phyloP scores from a whole-genome alignment of 2,113 vertebrate species.

The Bubo scandiacus region DNA sequence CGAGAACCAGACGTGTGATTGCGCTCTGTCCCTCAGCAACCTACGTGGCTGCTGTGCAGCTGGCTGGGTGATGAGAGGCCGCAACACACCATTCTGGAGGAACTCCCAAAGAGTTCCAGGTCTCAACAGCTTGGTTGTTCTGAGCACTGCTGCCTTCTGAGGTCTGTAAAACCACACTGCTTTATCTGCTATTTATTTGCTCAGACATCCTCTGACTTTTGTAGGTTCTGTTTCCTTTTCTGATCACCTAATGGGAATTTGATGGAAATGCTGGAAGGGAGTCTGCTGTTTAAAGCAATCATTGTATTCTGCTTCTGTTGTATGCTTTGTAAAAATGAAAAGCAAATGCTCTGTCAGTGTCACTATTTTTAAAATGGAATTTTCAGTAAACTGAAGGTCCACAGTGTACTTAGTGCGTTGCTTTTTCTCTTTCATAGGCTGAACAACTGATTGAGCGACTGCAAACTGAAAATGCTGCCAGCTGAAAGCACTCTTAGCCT shows the following conservation, averaged over 20 bases:
- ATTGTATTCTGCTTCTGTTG: neutral
- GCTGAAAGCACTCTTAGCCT: conserved; percentile 28
- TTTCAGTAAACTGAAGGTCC: neutral
- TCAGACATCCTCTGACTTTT: neutral
- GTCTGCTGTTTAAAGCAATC: neutral
- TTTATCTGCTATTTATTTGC: neutral
- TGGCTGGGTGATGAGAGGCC: neutral
- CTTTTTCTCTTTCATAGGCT: conserved; percentile 67
- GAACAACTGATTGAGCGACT: conserved; percentile 83
- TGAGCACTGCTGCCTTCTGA: neutral
- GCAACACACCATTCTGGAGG: accelerated
- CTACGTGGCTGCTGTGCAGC: accelerated
- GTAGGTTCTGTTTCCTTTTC: neutral
- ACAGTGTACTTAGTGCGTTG: neutral
- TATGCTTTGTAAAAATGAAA: neutral
- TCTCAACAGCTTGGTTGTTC: neutral
- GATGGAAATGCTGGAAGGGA: neutral
- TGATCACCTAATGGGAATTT: neutral
- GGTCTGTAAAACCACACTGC: neutral
- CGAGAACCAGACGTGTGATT: accelerated
- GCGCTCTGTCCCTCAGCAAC: neutral
- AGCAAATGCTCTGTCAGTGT: neutral
- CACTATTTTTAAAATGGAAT: neutral
- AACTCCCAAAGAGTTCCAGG: neutral
- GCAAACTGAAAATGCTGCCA: conserved; percentile 63